Evolutionary conservation across 2,888 invertebrate genomes (phyloP).

Genomic region (Chirona hameri): DNA sequence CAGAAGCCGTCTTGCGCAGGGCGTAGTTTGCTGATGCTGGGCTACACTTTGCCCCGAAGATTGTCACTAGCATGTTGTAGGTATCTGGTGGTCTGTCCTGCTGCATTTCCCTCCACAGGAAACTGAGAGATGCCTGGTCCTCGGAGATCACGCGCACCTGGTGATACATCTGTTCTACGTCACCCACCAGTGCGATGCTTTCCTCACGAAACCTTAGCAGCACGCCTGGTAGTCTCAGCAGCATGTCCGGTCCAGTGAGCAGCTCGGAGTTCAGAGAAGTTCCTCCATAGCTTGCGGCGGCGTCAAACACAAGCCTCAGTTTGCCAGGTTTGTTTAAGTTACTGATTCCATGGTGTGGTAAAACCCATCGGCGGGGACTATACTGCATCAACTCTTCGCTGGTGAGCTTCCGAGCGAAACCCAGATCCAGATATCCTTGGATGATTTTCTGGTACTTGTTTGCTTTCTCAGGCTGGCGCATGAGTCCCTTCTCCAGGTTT

Average conservation of each 20-base stretch:
- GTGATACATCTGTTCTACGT: background rate
- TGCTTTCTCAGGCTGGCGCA: background rate
- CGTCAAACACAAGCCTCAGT: conserved; percentile 40
- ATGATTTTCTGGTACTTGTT: background rate
- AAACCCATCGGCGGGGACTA: conserved; percentile 32
- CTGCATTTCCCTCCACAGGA: background rate
- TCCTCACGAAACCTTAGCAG: background rate
- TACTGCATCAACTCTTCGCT: too few species aligned
- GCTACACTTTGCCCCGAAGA: background rate
- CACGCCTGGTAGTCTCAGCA: background rate
- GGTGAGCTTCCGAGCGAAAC: background rate
- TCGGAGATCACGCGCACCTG: background rate
- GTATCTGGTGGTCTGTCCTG: background rate
- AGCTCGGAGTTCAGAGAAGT: background rate
- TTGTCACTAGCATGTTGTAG: background rate
- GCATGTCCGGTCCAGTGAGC: background rate
- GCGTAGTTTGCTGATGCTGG: background rate
- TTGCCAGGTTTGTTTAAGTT: conserved; percentile 40
- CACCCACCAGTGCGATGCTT: background rate
- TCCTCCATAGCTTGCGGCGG: conserved; percentile 28
- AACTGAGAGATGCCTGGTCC: background rate
- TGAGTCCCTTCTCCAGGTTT: background rate
- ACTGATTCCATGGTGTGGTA: conserved; percentile 12
- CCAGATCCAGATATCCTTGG: background rate
- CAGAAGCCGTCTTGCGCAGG: background rate